Base-by-base conservation (phyloP, 2,888 invertebrate species). In the Encarsia formosa region DNA sequence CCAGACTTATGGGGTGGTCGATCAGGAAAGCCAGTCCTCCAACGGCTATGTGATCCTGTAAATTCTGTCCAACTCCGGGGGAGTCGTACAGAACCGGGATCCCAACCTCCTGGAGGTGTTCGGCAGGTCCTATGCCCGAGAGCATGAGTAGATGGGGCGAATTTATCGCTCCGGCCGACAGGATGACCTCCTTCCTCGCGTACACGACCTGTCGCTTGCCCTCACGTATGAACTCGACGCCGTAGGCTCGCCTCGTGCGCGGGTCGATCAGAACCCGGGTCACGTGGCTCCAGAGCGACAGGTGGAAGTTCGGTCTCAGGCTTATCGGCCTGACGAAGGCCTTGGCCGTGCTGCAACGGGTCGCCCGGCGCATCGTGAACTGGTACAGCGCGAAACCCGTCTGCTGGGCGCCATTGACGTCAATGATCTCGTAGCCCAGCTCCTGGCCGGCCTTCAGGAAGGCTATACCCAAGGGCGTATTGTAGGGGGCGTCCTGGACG, bases 111-210 rank as follows among this genome's bases (percentile, higher is more conserved):
- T 79, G 69, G 4, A 93, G 75, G 67, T 93, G 88, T n/a, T 80
- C 71, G 19, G 77, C 79, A 0, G 90, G 88, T 2, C 93, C 93
- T 3, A 97, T 76, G 0, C 98, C 98, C 24, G 85, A 86, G n/a
- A 98, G 76, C 89, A 97, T 88, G 50, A 99, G 79, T 9, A 98
- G 71, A 64, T 98, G 97, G 0, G 97, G 95, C 0, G 89, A 84
- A 59, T 86, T 94, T 54, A 99, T 86, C 1, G 97, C 86, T 0
- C 98, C 98, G 0, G 89, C 92, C 1, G 89, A 82, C 13, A 94
- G 69, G 54, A 95, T 89, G 0, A 95, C 88, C 75, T 91, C 91
- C 59, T 85, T 82, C 53, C 79, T 81, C 0, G 91, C 91, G 58
- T 81, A 78, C 0, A 84, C 84, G 0, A 79, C 78, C 64, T 82